Evolutionary conservation across 2,797 vertebrate species (phyloP).

Genomic region (Macrochelys suwanniensis): DNA sequence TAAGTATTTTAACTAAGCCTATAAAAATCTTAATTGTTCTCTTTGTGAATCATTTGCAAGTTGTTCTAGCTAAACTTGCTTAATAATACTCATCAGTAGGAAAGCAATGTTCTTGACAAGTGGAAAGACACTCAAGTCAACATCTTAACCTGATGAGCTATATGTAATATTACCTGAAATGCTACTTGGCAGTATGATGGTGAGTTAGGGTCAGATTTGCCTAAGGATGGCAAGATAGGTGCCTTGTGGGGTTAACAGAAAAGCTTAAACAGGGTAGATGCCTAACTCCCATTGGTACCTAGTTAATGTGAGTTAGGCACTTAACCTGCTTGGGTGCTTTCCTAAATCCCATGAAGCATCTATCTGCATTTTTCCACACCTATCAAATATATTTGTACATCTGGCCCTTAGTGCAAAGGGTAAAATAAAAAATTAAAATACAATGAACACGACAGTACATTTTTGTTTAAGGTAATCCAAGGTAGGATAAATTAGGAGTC

Average conservation of each 20-base stretch:
- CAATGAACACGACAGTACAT: background rate
- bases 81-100: slow-evolving; percentile 29
- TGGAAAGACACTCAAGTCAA: background rate
- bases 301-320: background rate
- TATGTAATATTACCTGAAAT: background rate
- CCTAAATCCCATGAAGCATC: background rate
- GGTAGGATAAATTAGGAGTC: background rate
- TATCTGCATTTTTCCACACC: background rate
- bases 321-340: background rate
- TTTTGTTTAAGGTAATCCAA: background rate
- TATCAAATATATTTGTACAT: background rate
- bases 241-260: background rate
- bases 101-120: background rate
- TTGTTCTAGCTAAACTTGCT: slow-evolving; percentile 28
- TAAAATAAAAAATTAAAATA: background rate
- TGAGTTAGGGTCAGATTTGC: background rate
- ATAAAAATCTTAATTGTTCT: slow-evolving; percentile 35
- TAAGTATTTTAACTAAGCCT: background rate
- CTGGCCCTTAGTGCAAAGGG: background rate
- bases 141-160: background rate
- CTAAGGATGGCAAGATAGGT: background rate
- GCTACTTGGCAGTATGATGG: background rate
- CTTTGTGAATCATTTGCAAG: slow-evolving; percentile 37
- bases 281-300: background rate
- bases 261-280: background rate